These are phyloP conservation scores for Blastomussa wellsi DNA, from an alignment of 92 coral and sea anemone genomes.

Conservation along the genomic window DNA sequence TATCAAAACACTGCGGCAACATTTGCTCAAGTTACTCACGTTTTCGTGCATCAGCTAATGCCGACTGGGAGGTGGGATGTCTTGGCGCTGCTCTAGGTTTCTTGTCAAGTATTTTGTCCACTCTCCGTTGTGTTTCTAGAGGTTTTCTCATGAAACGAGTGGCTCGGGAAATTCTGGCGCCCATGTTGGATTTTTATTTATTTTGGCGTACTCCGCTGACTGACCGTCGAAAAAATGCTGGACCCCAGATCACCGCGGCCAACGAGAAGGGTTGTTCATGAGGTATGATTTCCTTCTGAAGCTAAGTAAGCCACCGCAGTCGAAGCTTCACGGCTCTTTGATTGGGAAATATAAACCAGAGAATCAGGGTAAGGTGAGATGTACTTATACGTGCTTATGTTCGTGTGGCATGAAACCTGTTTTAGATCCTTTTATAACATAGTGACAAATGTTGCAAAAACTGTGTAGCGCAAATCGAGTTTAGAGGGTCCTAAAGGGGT, in stretches of 20 bases:
- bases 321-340: too few relatives aligned
- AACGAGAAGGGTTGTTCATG: too few relatives aligned
- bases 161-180: conserved; percentile 71
- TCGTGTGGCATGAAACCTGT: too few relatives aligned
- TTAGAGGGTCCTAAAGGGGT: too few relatives aligned
- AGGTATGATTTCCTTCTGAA: too few relatives aligned
- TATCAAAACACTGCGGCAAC: not conserved
- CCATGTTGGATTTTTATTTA: conserved; percentile 71
- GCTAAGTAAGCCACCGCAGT: too few relatives aligned
- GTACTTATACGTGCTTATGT: too few relatives aligned
- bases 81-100: conserved; percentile 87
- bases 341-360: too few relatives aligned
- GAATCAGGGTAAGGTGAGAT: too few relatives aligned
- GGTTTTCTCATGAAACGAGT: conserved; percentile 76
- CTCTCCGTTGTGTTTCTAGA: conserved; percentile 66
- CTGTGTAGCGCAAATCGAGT: too few relatives aligned
- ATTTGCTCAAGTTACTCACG: conserved; percentile 38
- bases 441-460: too few relatives aligned
- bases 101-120: conserved; percentile 79
- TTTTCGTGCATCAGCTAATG: conserved; percentile 54
- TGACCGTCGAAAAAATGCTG: not conserved
- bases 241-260: conserved; percentile 36
- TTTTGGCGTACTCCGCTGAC: conserved; percentile 47
- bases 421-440: too few relatives aligned
- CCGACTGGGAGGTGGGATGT: conserved; percentile 76